Percentiles rank a stretch among this genome's conserved stretches.
phyloP scores from a whole-genome alignment of 2,113 vertebrate genomes.

The Toxostoma redivivum region DNA sequence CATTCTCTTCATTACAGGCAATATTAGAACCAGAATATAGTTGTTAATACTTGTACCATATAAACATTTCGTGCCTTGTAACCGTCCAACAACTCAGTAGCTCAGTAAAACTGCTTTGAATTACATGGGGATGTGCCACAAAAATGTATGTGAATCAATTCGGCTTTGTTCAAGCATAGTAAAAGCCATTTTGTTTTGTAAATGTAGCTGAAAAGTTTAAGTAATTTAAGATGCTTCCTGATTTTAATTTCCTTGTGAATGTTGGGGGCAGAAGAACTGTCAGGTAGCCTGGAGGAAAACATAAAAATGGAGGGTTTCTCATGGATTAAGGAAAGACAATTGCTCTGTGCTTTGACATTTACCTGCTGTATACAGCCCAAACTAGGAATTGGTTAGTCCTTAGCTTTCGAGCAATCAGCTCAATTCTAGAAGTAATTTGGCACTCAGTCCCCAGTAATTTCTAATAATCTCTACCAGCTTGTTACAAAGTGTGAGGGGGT shows the following conservation, averaged over 20 bases:
- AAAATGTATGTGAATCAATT: conserved; percentile 17
- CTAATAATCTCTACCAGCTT: not conserved
- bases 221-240: not conserved
- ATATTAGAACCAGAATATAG: not conserved
- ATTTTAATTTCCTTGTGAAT: conserved; percentile 55
- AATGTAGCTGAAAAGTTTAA: conserved; percentile 21
- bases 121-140: not conserved
- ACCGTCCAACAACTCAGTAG: not conserved
- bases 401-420: not conserved
- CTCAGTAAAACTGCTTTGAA: not conserved
- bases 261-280: conserved; percentile 44
- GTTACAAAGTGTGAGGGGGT: not conserved
- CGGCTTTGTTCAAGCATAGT: conserved; percentile 11
- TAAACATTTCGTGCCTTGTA: not conserved
- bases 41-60: not conserved
- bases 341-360: not conserved
- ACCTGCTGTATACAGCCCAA: not conserved
- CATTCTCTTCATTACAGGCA: not conserved
- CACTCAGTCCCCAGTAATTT: not conserved
- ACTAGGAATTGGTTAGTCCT: not conserved
- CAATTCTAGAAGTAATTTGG: not conserved
- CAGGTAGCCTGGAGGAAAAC: conserved; percentile 32
- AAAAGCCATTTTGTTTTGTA: conserved; percentile 60
- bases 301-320: conserved; percentile 6
- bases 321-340: not conserved